Percentiles rank a stretch among this genome's conserved stretches.
phyloP scores from a whole-genome alignment of 2,888 invertebrate species.

The Conistra vaccinii region DNA sequence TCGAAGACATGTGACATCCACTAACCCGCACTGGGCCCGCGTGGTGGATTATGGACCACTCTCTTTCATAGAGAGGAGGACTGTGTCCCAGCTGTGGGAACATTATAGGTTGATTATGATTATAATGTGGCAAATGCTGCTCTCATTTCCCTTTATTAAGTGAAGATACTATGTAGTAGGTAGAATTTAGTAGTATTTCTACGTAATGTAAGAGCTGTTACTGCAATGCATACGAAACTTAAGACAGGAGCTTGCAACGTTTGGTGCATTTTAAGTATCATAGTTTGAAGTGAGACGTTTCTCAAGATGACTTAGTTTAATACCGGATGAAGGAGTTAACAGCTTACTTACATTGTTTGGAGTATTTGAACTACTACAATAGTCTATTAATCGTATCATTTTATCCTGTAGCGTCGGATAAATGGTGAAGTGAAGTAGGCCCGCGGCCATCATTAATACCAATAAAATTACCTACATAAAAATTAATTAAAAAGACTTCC shows the following conservation, averaged over 20 bases:
- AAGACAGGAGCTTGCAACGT: conserved; percentile 69
- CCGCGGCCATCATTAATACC: background rate
- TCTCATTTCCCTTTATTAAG: background rate
- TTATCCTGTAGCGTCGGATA: background rate
- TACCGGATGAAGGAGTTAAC: conserved; percentile 6
- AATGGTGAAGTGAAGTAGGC: background rate
- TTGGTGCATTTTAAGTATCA: conserved; percentile 53
- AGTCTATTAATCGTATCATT: background rate
- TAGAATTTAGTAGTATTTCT: conserved; percentile 44
- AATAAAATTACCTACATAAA: background rate
- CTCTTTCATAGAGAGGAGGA: too few relatives aligned
- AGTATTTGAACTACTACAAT: background rate
- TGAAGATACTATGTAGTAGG: conserved; percentile 17
- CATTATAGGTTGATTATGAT: too few relatives aligned
- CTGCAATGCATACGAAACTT: conserved; percentile 80
- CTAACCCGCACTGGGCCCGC: too few relatives aligned
- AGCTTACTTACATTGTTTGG: conserved; percentile 2
- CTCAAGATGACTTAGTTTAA: conserved; percentile 9
- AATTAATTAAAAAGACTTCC: background rate
- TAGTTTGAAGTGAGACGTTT: conserved; percentile 19
- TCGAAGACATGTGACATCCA: too few relatives aligned
- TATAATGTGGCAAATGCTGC: too few relatives aligned
- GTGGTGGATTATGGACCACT: too few relatives aligned
- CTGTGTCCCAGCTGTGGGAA: too few relatives aligned
- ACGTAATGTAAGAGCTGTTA: conserved; percentile 75